These are phyloP conservation scores for Typhlomys cinereus DNA, from an alignment of 2,113 vertebrate species.

Conservation along the genomic window DNA sequence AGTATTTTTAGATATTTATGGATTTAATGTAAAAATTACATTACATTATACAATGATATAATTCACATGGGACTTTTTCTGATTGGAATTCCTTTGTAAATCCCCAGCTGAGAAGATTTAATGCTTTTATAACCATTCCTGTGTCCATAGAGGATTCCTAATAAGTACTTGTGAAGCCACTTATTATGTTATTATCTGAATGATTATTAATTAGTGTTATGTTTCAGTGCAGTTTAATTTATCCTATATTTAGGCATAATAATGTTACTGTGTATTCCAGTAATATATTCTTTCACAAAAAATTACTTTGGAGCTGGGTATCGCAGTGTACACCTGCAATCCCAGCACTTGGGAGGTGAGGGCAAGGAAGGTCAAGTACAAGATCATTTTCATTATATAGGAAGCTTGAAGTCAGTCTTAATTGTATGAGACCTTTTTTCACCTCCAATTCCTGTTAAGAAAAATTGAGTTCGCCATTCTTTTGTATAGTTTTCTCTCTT, in stretches of 20 bases:
- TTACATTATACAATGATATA: background rate
- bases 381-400: background rate
- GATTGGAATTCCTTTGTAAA: conserved; percentile 12
- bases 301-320: background rate
- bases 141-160: background rate
- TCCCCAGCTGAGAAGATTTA: background rate
- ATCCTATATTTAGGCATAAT: background rate
- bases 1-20: background rate
- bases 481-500: background rate
- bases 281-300: conserved; percentile 43
- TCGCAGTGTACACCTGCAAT: background rate
- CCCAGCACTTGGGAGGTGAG: background rate
- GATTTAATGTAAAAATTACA: background rate
- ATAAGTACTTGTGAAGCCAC: background rate
- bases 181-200: conserved; percentile 12
- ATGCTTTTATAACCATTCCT: background rate
- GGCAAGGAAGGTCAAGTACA: background rate
- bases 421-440: background rate
- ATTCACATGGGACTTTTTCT: background rate
- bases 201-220: conserved; percentile 1
- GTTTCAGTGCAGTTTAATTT: background rate
- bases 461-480: background rate
- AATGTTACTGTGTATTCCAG: background rate
- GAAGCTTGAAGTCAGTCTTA: background rate
- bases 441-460: too few relatives aligned